These are phyloP conservation scores for Cettia cetti DNA, from an alignment of 2,113 vertebrate species.

Conservation along the genomic window DNA sequence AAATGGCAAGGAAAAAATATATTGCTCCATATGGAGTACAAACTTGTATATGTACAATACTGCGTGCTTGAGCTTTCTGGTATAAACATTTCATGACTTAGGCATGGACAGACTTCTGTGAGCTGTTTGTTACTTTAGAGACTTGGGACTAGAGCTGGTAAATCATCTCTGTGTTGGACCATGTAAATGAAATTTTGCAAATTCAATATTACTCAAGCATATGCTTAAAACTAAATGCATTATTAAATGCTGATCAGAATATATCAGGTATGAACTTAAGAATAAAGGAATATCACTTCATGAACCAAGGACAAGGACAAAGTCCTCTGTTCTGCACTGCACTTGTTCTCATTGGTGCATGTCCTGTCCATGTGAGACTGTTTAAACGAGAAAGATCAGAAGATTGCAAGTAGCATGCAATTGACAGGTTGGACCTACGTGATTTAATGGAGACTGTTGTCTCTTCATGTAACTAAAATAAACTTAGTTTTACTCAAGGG, in stretches of 20 bases:
- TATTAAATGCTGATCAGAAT: not conserved
- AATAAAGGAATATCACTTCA: not conserved
- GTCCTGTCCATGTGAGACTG: not conserved
- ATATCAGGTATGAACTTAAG: not conserved
- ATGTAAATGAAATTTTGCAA: not conserved
- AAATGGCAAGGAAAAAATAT: not conserved
- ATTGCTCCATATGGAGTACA: not conserved
- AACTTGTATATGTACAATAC: not conserved
- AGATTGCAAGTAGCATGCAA: not conserved
- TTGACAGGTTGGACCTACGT: not conserved
- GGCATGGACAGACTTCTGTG: not conserved
- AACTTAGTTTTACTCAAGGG: not conserved
- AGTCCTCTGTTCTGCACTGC: not conserved
- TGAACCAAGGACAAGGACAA: not conserved
- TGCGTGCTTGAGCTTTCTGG: not conserved
- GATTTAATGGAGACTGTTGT: not conserved
- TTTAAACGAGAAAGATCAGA: not conserved
- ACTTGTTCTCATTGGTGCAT: not conserved
- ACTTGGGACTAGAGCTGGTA: not conserved
- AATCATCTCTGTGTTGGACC: not conserved
- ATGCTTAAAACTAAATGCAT: not conserved
- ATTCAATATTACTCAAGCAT: not conserved
- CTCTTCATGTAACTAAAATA: not conserved
- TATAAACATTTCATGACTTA: fast-evolving
- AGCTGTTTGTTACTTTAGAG: not conserved